Conservation (phyloP, 2,797 vertebrate genomes). For the Platyrinchus mystaceus region DNA sequence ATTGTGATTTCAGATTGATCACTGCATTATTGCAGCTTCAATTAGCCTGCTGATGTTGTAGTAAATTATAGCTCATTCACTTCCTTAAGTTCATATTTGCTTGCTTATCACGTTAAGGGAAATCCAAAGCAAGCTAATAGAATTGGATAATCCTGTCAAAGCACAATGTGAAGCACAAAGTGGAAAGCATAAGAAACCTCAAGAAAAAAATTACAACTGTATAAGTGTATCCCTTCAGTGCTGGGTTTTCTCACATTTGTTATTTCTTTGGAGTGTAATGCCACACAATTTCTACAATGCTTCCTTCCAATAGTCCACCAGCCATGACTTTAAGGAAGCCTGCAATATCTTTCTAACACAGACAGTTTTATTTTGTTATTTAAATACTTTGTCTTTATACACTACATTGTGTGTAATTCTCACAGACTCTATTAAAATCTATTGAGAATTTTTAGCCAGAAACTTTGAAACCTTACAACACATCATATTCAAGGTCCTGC, state of each 20-base stretch:
- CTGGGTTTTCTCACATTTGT: not conserved
- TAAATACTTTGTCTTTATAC: not conserved
- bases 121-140: not conserved
- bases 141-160: constrained; percentile 3
- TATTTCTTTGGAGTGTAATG: not conserved
- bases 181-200: not conserved
- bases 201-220: not conserved
- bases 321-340: not conserved
- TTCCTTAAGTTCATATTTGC: not conserved
- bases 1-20: constrained; percentile 44
- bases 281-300: not conserved
- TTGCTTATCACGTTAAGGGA: not conserved
- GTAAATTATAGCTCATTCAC: constrained; percentile 8
- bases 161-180: not conserved
- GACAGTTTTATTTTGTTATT: not conserved
- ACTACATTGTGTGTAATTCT: not conserved
- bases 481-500: fast-evolving
- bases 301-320: not conserved
- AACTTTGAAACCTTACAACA: not conserved
- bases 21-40: constrained; percentile 29
- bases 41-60: constrained; percentile 25
- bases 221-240: not conserved
- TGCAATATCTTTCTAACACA: not conserved
- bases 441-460: not conserved
- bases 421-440: not conserved